These are phyloP conservation scores for Tonatia bakeri DNA, from an alignment of 2,113 vertebrate genomes.

Conservation along the genomic window DNA sequence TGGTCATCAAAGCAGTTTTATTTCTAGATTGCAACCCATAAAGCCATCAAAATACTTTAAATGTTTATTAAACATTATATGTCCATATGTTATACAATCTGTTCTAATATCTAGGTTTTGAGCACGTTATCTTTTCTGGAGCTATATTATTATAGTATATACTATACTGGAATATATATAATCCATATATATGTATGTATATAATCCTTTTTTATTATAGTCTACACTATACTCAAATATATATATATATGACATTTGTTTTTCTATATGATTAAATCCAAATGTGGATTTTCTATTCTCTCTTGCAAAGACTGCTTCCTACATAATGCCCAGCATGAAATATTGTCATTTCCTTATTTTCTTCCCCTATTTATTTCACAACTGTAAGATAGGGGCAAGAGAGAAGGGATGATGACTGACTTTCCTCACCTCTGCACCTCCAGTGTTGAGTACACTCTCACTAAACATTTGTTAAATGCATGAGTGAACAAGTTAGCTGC, in stretches of 20 bases:
- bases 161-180: too few species aligned
- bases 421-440: background rate
- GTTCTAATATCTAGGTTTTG: background rate
- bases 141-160: background rate
- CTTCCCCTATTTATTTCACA: background rate
- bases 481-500: background rate
- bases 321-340: background rate
- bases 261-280: background rate
- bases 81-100: background rate
- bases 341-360: background rate
- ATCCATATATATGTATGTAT: too few species aligned
- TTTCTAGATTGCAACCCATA: background rate
- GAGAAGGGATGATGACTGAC: background rate
- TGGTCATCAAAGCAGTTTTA: background rate
- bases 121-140: background rate
- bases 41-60: background rate
- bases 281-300: background rate
- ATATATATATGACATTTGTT: background rate
- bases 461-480: background rate
- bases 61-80: background rate
- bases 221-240: too few species aligned
- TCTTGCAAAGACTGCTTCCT: background rate
- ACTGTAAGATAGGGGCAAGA: background rate
- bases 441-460: background rate
- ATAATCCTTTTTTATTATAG: too few species aligned